phyloP scores from a whole-genome alignment of 92 coral and sea anemone species.

The Hydrozoanthus gracilis region DNA sequence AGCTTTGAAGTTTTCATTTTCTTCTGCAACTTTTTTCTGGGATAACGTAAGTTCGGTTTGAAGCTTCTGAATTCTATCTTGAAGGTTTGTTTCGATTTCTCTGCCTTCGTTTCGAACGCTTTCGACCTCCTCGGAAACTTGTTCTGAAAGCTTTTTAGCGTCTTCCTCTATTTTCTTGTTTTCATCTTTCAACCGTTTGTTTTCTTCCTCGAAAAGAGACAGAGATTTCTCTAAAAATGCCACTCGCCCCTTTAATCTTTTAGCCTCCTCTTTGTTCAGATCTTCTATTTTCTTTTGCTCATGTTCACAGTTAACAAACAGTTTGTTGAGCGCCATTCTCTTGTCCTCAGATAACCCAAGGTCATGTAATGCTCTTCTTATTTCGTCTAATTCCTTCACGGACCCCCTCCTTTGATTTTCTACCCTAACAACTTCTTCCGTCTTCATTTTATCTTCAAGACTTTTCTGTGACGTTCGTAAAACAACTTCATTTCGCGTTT shows the following conservation, averaged over 20 bases:
- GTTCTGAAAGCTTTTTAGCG: constrained; percentile 40
- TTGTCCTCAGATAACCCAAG: constrained; percentile 8
- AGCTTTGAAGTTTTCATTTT: background rate
- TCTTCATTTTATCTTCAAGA: constrained; percentile 23
- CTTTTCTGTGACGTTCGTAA: constrained; percentile 2
- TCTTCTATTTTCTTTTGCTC: constrained; percentile 4
- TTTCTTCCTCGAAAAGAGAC: constrained; percentile 5
- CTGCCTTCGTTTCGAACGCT: constrained; percentile 41
- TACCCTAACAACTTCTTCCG: background rate
- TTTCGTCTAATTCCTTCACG: constrained; percentile 20
- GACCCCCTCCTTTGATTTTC: constrained; percentile 9
- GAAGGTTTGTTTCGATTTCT: constrained; percentile 24
- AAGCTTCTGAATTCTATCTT: constrained; percentile 21
- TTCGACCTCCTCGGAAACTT: constrained; percentile 46
- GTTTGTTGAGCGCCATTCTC: background rate
- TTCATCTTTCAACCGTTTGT: background rate
- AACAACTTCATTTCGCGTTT: background rate
- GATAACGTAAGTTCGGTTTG: constrained; percentile 7
- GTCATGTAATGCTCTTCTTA: background rate
- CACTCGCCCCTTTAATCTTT: background rate
- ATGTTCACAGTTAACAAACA: background rate
- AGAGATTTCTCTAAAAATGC: background rate
- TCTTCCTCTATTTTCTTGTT: constrained; percentile 33
- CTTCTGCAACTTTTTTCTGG: constrained; percentile 1
- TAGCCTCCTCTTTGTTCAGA: background rate